Conservation (phyloP, 2,797 vertebrate species). For the Champsocephalus esox region DNA sequence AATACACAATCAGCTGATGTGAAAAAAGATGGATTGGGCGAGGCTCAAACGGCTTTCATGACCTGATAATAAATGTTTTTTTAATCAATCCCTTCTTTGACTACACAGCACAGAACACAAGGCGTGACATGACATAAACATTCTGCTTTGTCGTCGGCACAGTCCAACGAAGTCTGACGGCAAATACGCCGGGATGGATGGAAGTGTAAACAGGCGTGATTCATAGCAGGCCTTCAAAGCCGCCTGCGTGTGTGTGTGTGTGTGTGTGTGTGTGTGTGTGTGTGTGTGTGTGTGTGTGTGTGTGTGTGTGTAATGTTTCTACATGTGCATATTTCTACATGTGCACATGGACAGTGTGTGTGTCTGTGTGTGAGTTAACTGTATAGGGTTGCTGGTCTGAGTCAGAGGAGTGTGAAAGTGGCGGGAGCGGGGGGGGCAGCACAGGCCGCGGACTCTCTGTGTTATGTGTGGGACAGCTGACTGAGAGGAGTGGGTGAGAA, state of each 20-base stretch:
- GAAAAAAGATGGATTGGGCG: constrained; percentile 21
- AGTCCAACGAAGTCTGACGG: constrained; percentile 66
- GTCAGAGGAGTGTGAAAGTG: constrained; percentile 57
- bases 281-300: neutral
- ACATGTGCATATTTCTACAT: constrained; percentile 28
- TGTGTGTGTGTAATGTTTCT: constrained; percentile 25
- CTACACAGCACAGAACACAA: constrained; percentile 37
- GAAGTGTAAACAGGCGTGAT: constrained; percentile 74
- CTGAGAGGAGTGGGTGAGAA: constrained; percentile 68
- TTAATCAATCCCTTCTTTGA: constrained; percentile 64
- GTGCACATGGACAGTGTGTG: constrained; percentile 39
- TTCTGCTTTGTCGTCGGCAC: constrained; percentile 67
- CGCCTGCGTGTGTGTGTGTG: constrained; percentile 5
- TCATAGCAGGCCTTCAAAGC: constrained; percentile 67
- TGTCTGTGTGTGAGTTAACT: constrained; percentile 42
- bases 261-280: constrained; percentile 18
- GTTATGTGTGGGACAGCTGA: constrained; percentile 59
- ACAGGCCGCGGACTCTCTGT: constrained; percentile 24
- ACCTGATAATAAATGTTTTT: constrained; percentile 38
- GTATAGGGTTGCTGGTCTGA: constrained; percentile 55
- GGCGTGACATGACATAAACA: constrained; percentile 72
- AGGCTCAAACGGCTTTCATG: constrained; percentile 33
- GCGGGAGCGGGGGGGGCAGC: constrained; percentile 44
- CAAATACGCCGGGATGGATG: constrained; percentile 62
- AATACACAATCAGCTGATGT: constrained; percentile 52